A percentile compares a stretch with the other conserved stretches of the same genome.
Evolutionary conservation across 2,113 vertebrate species (phyloP).

Genomic region (Gnathonemus longibarbis): DNA sequence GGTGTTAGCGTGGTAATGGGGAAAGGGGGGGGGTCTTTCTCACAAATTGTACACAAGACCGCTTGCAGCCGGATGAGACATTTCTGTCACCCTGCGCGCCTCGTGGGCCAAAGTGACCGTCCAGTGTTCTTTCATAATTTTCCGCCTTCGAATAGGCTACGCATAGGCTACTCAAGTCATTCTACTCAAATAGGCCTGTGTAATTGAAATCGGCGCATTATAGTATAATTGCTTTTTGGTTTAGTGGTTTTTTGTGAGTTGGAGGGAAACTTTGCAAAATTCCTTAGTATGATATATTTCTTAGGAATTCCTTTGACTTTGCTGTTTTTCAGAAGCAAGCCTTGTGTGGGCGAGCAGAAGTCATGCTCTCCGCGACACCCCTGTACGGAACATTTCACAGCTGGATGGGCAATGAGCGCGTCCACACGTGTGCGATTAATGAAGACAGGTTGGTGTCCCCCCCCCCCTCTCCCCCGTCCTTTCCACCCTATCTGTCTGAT

Average conservation of each 20-base stretch:
- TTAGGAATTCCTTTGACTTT: constrained; percentile 4
- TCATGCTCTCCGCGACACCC: constrained; percentile 80
- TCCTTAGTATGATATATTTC: neutral
- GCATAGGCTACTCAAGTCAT: neutral
- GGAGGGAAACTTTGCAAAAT: neutral
- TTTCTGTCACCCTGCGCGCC: neutral
- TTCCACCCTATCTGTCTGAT: neutral
- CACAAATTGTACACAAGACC: neutral
- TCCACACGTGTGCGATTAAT: constrained; percentile 78
- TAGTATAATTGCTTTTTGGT: neutral
- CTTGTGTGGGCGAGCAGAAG: constrained; percentile 54
- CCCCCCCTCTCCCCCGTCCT: neutral
- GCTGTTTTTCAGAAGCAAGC: constrained; percentile 54
- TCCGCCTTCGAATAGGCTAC: neutral
- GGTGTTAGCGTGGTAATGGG: neutral
- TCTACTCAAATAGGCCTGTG: neutral
- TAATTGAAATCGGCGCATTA: neutral
- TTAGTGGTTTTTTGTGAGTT: neutral
- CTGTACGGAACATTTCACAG: constrained; percentile 78
- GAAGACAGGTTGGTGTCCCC: constrained; percentile 64
- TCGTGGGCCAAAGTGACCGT: neutral
- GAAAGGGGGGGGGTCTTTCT: neutral
- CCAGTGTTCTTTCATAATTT: neutral
- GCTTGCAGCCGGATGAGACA: neutral
- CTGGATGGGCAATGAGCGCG: constrained; percentile 78